Base-by-base conservation (phyloP, 2,113 vertebrate species). In the Entomyzon cyanotis region DNA sequence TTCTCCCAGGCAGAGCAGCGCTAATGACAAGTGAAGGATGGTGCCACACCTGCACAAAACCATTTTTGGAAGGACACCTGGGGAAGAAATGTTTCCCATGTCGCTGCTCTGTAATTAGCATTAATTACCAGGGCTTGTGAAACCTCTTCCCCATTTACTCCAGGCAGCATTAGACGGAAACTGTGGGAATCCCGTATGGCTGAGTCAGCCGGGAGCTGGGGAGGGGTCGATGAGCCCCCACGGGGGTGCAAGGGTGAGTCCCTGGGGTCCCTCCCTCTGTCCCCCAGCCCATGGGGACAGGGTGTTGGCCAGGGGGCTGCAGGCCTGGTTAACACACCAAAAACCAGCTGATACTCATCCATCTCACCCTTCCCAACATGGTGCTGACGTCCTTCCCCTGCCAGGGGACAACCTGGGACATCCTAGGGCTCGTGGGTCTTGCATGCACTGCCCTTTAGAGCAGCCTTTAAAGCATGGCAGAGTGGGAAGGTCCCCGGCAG, bases 41-140 rank as follows among this genome's bases (percentile, higher is more conserved):
- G 56, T 68, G 90, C 92, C 94, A 96, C 93, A 94, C 96, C 96
- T 89, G 80, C 80, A 90, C 56, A 60, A 73, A 96, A 84, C 84
- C 95, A 89, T 95, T 95, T 97, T 95, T 91, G 96, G 95, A 96
- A 97, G 88, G 95, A 89, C 92, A 96, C 92, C 94, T 88, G 89
- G 92, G 92, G 95, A 96, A 96, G 86, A 89, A 94, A 89, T 87
- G 85, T 94, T 95, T 97, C 94, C 63, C 93, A 92, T 93, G 95
- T 84, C 52, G 77, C 93, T 97, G 92, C 90, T 97, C 94, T 97
- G 93, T 96, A 96, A 97, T 97, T 96, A 96, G 90, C 94, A 93
- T 94, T 97, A 96, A 97, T 97, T 96, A 96, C 87, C 35, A 35
- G 83, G 60, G 80, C 94, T 96, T 94, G 92, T 95, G 90, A 95